A percentile compares a stretch with the other conserved stretches of the same genome.
Evolutionary conservation across 2,113 vertebrate species (phyloP).

Genomic region (Oreochromis tanganicae): DNA sequence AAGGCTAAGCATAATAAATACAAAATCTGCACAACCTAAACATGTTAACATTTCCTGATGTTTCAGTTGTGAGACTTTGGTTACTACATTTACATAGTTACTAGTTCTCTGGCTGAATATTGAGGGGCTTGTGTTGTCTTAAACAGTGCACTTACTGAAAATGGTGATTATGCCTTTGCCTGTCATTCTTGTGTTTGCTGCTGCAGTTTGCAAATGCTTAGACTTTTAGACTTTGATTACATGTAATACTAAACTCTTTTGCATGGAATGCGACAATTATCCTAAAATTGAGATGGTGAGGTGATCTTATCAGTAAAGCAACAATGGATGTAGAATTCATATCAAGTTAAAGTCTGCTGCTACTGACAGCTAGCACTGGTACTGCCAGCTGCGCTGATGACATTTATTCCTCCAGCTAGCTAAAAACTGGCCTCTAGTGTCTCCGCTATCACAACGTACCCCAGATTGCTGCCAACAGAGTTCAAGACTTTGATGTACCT

Average conservation of each 20-base stretch:
- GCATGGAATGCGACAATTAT: not conserved
- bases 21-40: not conserved
- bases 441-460: not conserved
- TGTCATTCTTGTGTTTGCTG: not conserved
- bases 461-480: not conserved
- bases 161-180: not conserved
- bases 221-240: not conserved
- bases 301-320: not conserved
- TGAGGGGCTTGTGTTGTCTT: not conserved
- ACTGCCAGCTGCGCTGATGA: not conserved
- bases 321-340: not conserved
- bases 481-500: not conserved
- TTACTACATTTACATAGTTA: not conserved
- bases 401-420: not conserved
- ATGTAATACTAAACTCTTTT: not conserved
- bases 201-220: not conserved
- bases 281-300: not conserved
- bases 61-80: not conserved
- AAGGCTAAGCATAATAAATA: not conserved
- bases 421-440: not conserved
- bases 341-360: not conserved
- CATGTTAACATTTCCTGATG: not conserved
- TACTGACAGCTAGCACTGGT: not conserved
- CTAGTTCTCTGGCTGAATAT: not conserved
- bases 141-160: not conserved